phyloP scores from a whole-genome alignment of 1,140 invertebrate species.

The Batillaria attramentaria region DNA sequence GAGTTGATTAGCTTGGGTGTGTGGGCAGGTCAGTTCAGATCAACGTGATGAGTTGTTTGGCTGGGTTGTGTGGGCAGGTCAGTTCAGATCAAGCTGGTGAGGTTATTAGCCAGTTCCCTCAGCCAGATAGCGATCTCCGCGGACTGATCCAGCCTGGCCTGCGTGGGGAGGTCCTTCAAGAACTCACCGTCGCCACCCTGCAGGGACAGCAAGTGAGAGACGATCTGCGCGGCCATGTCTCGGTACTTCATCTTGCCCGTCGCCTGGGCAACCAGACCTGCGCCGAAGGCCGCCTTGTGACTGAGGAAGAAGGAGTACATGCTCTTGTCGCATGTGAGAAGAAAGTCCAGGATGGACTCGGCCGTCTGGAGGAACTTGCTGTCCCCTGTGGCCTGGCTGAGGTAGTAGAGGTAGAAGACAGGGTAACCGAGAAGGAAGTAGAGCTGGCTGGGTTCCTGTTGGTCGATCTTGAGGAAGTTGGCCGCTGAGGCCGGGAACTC shows the following conservation, averaged over 20 bases:
- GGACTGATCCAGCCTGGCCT: slow-evolving; percentile 47
- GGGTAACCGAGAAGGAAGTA: slow-evolving; percentile 49
- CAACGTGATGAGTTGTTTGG: slow-evolving; percentile 21
- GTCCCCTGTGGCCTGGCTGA: slow-evolving; percentile 37
- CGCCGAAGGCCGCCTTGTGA: slow-evolving; percentile 48
- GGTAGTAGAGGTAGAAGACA: slow-evolving; percentile 45
- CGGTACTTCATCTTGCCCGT: slow-evolving; percentile 45
- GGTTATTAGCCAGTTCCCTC: slow-evolving; percentile 36
- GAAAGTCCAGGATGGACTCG: slow-evolving; percentile 44
- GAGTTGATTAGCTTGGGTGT: background rate
- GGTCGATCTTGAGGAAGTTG: slow-evolving; percentile 31
- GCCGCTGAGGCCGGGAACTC: background rate
- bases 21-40: background rate
- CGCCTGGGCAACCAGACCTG: slow-evolving; percentile 38
- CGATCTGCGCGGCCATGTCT: slow-evolving; percentile 35
- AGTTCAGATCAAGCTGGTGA: background rate
- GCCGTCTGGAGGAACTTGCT: slow-evolving; percentile 39
- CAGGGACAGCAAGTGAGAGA: slow-evolving; percentile 39
- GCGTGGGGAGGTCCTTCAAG: slow-evolving; percentile 22
- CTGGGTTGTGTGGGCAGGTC: slow-evolving; percentile 29
- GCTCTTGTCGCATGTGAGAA: slow-evolving; percentile 41
- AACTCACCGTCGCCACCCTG: slow-evolving; percentile 41
- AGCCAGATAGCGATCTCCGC: slow-evolving; percentile 50
- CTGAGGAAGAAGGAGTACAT: slow-evolving; percentile 46
- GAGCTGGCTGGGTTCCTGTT: slow-evolving; percentile 40